phyloP scores from a whole-genome alignment of 1,140 invertebrate genomes.

The Ladona fulva region DNA sequence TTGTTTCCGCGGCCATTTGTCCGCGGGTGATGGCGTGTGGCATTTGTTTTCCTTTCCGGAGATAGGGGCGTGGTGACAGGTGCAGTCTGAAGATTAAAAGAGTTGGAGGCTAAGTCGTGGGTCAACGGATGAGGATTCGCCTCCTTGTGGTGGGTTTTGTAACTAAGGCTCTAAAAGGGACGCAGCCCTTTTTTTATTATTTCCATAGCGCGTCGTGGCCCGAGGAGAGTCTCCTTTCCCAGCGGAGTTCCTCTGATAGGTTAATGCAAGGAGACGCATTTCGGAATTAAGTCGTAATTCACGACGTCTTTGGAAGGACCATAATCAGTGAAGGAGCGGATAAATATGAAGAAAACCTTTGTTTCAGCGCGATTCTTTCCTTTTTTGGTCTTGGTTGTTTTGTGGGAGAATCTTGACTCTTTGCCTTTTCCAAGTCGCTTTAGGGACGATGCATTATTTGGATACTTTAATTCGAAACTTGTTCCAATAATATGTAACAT shows the following conservation, averaged over 20 bases:
- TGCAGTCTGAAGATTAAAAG: conserved; percentile 5
- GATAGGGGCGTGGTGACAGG: conserved; percentile 5
- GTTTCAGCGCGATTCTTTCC: no score
- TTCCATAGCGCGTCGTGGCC: not conserved
- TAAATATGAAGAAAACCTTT: no score
- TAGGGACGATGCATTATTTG: no score
- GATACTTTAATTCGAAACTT: no score
- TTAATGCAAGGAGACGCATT: not conserved
- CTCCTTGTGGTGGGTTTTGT: not conserved
- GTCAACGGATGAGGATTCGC: conserved; percentile 2
- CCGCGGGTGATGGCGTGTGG: not conserved
- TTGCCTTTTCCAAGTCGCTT: no score
- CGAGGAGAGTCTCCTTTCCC: not conserved
- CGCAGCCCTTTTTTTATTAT: not conserved
- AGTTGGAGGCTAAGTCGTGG: not conserved
- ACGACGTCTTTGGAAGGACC: not conserved
- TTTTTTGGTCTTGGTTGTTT: no score
- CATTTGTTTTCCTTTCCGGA: conserved; percentile 1
- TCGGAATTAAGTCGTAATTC: not conserved
- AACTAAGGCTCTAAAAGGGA: not conserved
- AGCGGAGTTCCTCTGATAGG: not conserved
- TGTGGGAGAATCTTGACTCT: no score
- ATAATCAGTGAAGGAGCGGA: no score
- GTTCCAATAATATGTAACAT: no score
- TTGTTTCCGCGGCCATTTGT: not conserved